These are phyloP conservation scores for Campylorhamphus procurvoides DNA, from an alignment of 2,113 vertebrate species.

Conservation along the genomic window DNA sequence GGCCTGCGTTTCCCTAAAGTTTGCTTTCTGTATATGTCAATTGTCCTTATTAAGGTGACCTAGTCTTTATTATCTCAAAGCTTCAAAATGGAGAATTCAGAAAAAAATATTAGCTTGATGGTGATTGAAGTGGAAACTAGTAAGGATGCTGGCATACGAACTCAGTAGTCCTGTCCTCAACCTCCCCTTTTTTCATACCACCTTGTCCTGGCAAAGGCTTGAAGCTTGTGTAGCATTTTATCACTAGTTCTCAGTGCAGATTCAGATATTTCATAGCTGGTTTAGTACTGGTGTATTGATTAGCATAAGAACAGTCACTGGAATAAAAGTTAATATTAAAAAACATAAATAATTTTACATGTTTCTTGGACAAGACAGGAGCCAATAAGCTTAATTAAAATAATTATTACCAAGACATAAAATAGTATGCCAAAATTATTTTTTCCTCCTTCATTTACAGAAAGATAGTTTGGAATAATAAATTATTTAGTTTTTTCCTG, in stretches of 20 bases:
- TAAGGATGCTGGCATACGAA: neutral
- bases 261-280: rapidly evolving
- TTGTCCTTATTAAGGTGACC: neutral
- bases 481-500: neutral
- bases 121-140: neutral
- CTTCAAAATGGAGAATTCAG: neutral
- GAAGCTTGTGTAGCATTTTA: neutral
- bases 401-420: neutral
- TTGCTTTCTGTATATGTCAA: neutral
- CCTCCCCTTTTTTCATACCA: neutral
- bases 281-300: neutral
- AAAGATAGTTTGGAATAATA: neutral
- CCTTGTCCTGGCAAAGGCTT: neutral
- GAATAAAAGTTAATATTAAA: neutral
- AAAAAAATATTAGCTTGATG: neutral
- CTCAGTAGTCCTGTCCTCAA: neutral
- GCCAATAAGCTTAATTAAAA: neutral
- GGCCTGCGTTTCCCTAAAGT: neutral
- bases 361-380: neutral
- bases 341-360: neutral
- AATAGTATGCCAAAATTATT: neutral
- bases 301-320: neutral
- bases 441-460: neutral
- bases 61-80: neutral
- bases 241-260: neutral